phyloP scores from a whole-genome alignment of 2,888 invertebrate genomes.

The Chymomyza fuscimana region DNA sequence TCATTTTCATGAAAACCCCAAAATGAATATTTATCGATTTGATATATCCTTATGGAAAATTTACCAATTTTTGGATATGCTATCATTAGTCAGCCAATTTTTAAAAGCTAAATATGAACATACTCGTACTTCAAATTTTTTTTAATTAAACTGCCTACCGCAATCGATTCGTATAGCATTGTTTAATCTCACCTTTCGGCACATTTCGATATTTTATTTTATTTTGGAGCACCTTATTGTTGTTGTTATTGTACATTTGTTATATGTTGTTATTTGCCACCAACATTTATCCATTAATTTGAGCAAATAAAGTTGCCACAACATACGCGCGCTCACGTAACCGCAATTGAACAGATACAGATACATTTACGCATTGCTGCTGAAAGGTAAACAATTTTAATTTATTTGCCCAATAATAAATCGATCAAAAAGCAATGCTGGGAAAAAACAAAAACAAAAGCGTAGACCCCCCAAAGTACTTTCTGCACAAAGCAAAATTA shows the following conservation, averaged over 20 bases:
- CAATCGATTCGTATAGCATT: background rate
- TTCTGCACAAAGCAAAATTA: slow-evolving; percentile 52
- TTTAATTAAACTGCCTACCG: slow-evolving; percentile 13
- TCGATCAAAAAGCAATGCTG: slow-evolving; percentile 49
- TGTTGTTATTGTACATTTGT: slow-evolving; percentile 27
- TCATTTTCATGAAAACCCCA: too few species aligned
- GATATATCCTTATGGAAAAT: too few species aligned
- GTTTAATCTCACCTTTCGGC: background rate
- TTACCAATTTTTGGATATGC: background rate
- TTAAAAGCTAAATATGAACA: background rate
- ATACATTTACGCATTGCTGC: background rate
- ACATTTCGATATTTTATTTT: background rate
- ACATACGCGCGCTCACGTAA: slow-evolving; percentile 62
- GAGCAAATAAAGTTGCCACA: slow-evolving; percentile 67
- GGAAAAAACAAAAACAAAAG: background rate
- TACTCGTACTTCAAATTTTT: background rate
- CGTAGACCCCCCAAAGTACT: background rate
- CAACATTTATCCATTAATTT: slow-evolving; percentile 69
- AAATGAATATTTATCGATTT: too few species aligned
- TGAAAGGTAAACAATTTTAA: slow-evolving; percentile 69
- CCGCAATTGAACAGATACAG: slow-evolving; percentile 50
- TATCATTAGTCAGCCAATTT: background rate
- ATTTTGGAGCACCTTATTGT: slow-evolving; percentile 5
- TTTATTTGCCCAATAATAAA: slow-evolving; percentile 71
- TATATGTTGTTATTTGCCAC: slow-evolving; percentile 18